Conservation (phyloP, 2,113 vertebrate genomes). For the Abramis brama region DNA sequence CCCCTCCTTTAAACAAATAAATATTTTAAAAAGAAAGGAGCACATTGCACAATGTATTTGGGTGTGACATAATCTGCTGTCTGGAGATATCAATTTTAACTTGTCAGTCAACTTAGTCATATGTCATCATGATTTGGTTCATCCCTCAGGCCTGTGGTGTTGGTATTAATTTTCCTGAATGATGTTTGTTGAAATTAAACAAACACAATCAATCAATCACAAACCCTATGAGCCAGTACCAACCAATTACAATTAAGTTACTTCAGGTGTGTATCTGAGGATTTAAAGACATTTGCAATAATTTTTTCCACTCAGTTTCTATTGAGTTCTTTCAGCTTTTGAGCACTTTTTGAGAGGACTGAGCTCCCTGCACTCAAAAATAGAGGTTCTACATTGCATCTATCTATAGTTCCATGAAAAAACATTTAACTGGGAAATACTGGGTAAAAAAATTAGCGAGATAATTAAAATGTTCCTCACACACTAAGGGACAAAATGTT, state of each 20-base stretch:
- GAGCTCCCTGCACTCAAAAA: not conserved
- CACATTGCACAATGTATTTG: not conserved
- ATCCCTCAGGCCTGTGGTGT: not conserved
- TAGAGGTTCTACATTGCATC: no score
- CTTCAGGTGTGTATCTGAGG: not conserved
- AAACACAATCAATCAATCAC: not conserved
- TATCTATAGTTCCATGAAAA: no score
- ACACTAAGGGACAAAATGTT: no score
- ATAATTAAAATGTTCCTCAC: no score
- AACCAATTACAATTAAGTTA: not conserved
- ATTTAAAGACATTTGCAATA: no score
- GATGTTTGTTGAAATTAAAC: not conserved
- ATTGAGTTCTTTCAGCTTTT: not conserved
- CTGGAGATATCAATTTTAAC: not conserved
- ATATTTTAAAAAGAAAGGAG: not conserved
- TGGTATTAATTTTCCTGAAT: not conserved
- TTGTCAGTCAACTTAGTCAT: not conserved
- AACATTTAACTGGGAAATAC: no score
- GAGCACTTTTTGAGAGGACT: not conserved
- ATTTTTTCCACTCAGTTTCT: not conserved
- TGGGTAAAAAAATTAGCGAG: no score
- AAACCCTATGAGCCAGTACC: not conserved
- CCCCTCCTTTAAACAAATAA: not conserved
- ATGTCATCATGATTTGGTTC: not conserved
- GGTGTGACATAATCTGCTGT: not conserved